phyloP scores from a whole-genome alignment of 2,888 invertebrate species.

The Brenthis hecate region DNA sequence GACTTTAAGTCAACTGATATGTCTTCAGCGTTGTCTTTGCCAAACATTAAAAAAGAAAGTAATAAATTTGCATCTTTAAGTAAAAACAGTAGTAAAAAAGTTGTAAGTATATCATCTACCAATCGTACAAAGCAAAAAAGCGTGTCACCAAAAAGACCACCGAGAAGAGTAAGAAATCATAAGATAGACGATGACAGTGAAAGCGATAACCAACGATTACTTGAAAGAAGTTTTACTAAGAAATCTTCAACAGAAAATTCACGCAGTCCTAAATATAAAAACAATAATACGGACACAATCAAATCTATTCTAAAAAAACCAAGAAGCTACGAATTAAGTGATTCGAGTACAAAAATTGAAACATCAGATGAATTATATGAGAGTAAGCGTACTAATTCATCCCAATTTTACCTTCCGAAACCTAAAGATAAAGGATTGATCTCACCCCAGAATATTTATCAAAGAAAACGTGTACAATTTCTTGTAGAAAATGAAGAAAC shows the following conservation, averaged over 20 bases:
- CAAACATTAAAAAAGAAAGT: conserved; percentile 74
- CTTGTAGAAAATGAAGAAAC: conserved; percentile 85
- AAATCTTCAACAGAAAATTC: conserved; percentile 54
- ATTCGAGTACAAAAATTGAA: conserved; percentile 56
- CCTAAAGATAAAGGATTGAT: conserved; percentile 66
- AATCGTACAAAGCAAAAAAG: conserved; percentile 74
- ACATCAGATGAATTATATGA: conserved; percentile 60
- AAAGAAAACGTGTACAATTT: conserved; percentile 88
- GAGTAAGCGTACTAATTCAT: conserved; percentile 63
- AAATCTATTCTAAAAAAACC: conserved; percentile 84
- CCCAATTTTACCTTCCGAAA: conserved; percentile 85
- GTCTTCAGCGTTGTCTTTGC: conserved; percentile 63
- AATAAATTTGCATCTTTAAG: conserved; percentile 63
- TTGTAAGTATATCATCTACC: conserved; percentile 54
- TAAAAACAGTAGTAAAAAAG: conserved; percentile 67
- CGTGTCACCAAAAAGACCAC: conserved; percentile 84
- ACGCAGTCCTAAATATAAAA: conserved; percentile 61
- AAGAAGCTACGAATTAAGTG: conserved; percentile 62
- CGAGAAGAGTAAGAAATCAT: conserved; percentile 78
- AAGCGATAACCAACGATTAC: conserved; percentile 72
- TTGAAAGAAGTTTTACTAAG: conserved; percentile 60
- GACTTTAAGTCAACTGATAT: conserved; percentile 63
- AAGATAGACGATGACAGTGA: conserved; percentile 77
- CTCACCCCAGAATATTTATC: conserved; percentile 60
- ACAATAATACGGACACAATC: conserved; percentile 70